Percentiles rank a stretch among this genome's conserved stretches.
phyloP scores from a whole-genome alignment of 2,888 invertebrate species.

The Oithona nana region DNA sequence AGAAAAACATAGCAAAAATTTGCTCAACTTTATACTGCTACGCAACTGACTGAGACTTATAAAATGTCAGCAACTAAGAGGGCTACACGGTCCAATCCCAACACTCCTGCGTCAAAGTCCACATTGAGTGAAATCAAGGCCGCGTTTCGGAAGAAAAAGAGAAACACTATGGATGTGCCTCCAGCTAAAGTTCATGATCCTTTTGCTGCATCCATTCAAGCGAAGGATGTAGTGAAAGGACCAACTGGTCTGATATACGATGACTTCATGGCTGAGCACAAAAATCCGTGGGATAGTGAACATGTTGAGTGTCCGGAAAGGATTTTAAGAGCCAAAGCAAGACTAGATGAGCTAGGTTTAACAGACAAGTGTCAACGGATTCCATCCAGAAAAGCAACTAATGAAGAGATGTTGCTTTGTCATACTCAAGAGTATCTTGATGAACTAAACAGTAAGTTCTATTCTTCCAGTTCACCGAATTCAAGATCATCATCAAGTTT shows the following conservation, averaged over 20 bases:
- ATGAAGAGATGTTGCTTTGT: constrained; percentile 77
- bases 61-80: too few species aligned
- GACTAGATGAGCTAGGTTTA: constrained; percentile 72
- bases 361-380: constrained; percentile 69
- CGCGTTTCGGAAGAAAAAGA: neutral
- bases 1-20: too few species aligned
- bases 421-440: constrained; percentile 58
- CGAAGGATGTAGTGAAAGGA: neutral
- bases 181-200: neutral
- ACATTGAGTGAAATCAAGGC: neutral
- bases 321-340: constrained; percentile 22
- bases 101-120: neutral
- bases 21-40: too few species aligned
- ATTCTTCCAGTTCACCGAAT: neutral
- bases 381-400: constrained; percentile 62
- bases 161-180: too few species aligned
- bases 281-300: constrained; percentile 4
- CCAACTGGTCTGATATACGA: neutral
- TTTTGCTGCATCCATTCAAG: neutral
- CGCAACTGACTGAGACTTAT: too few species aligned
- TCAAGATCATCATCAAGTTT: too few species aligned
- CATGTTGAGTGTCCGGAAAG: constrained; percentile 8
- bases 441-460: neutral
- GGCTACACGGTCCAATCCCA: too few species aligned
- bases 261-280: neutral